A percentile compares a stretch with the other conserved stretches of the same genome.
Evolutionary conservation across 1,140 invertebrate genomes (phyloP).

Genomic region (Gryon sp.): DNA sequence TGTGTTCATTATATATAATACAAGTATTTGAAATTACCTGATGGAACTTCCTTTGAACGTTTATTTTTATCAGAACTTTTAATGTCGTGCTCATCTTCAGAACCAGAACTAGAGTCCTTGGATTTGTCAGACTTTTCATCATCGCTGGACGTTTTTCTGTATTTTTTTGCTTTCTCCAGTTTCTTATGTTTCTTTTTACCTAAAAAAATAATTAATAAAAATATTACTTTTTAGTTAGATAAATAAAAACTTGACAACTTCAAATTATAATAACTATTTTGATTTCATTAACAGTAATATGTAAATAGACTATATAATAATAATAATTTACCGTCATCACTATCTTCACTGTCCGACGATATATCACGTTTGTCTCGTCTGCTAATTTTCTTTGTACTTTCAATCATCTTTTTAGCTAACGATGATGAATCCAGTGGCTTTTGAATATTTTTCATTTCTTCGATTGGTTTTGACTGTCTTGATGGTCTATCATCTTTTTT

Average conservation of each 20-base stretch:
- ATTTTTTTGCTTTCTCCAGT: conserved; percentile 72
- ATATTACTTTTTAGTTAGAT: too few relatives aligned
- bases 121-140: conserved; percentile 76
- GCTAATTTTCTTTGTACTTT: conserved; percentile 75
- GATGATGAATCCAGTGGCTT: conserved; percentile 66
- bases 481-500: conserved; percentile 74
- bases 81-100: conserved; percentile 74
- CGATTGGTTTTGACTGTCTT: conserved; percentile 67
- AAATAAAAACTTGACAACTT: too few relatives aligned
- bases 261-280: too few relatives aligned
- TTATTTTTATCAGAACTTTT: conserved; percentile 73
- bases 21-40: conserved; percentile 58
- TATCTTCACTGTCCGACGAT: conserved; percentile 79
- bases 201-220: conserved; percentile 31
- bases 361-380: conserved; percentile 76
- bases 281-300: too few relatives aligned
- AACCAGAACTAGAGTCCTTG: conserved; percentile 74
- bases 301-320: too few relatives aligned
- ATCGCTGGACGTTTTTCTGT: conserved; percentile 72
- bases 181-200: conserved; percentile 76
- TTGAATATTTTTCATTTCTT: conserved; percentile 73
- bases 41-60: conserved; percentile 67
- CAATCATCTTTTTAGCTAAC: conserved; percentile 70
- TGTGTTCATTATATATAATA: not conserved
- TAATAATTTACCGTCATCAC: conserved; percentile 73